Evolutionary conservation across 2,797 vertebrate genomes (phyloP).

Genomic region (Fistularia commersonii): DNA sequence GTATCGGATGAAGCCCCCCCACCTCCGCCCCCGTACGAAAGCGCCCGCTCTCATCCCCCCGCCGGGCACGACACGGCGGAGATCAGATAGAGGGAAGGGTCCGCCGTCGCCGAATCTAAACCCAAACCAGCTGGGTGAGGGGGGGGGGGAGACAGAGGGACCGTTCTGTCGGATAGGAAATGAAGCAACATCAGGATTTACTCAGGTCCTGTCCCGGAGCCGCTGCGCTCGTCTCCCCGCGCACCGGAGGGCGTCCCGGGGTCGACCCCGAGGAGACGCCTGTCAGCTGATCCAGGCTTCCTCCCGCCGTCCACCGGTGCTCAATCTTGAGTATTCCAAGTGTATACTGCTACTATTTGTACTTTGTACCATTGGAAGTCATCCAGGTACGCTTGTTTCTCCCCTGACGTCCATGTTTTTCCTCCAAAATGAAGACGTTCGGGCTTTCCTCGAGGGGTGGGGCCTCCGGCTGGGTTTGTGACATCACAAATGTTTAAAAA

Average conservation of each 20-base stretch:
- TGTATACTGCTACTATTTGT: no score
- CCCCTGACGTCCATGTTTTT: no score
- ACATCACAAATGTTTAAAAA: no score
- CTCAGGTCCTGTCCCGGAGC: slow-evolving; percentile 44
- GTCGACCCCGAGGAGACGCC: slow-evolving; percentile 45
- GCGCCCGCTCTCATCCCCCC: slow-evolving; percentile 38
- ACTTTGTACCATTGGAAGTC: no score
- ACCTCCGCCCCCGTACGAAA: slow-evolving; percentile 11
- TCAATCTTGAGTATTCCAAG: no score
- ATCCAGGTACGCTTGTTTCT: no score
- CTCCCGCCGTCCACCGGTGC: no score
- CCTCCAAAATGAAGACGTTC: no score
- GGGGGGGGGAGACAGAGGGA: slow-evolving; percentile 55
- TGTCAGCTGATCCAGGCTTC: no score
- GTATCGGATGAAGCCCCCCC: slow-evolving; percentile 50
- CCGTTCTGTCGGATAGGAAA: slow-evolving; percentile 55
- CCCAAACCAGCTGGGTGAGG: slow-evolving; percentile 67
- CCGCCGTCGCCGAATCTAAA: slow-evolving; percentile 54
- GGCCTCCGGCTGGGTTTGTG: no score
- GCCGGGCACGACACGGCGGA: slow-evolving; percentile 39
- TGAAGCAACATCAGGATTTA: slow-evolving; percentile 59
- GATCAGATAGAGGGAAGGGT: slow-evolving; percentile 45
- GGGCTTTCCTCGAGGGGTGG: no score
- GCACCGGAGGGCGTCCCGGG: slow-evolving; percentile 30
- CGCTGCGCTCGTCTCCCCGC: slow-evolving; percentile 14